phyloP scores from a whole-genome alignment of 2,113 vertebrate genomes.

The Accipiter virgatus region DNA sequence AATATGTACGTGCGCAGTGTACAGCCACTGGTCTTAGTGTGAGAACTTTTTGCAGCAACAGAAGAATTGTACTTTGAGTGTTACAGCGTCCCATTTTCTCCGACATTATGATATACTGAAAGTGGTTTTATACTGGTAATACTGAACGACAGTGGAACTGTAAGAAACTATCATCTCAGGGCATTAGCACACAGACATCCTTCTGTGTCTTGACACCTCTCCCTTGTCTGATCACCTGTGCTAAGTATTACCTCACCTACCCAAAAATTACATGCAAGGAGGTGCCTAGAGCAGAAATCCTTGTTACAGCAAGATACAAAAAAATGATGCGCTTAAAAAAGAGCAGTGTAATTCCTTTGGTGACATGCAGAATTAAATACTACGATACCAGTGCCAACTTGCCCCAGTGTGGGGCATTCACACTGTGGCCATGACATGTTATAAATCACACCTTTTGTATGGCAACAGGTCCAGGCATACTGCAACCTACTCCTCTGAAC shows the following conservation, averaged over 20 bases:
- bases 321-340: not conserved
- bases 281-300: not conserved
- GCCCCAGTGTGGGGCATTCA: not conserved
- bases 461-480: not conserved
- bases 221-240: not conserved
- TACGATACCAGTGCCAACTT: not conserved
- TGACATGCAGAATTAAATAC: not conserved
- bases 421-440: not conserved
- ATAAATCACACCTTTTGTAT: not conserved
- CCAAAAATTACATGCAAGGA: not conserved
- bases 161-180: not conserved
- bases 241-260: not conserved
- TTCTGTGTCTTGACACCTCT: not conserved
- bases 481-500: not conserved
- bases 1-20: fast-evolving
- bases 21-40: not conserved
- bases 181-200: not conserved
- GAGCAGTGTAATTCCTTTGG: not conserved
- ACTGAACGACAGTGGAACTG: not conserved
- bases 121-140: not conserved
- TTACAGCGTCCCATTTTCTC: not conserved
- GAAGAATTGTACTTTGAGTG: not conserved
- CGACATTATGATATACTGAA: not conserved
- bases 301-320: not conserved
- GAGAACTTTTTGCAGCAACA: not conserved